A percentile compares a stretch with the other conserved stretches of the same genome.
phyloP scores from a whole-genome alignment of 2,113 vertebrate species.

The Phalacrocorax brasilianus region DNA sequence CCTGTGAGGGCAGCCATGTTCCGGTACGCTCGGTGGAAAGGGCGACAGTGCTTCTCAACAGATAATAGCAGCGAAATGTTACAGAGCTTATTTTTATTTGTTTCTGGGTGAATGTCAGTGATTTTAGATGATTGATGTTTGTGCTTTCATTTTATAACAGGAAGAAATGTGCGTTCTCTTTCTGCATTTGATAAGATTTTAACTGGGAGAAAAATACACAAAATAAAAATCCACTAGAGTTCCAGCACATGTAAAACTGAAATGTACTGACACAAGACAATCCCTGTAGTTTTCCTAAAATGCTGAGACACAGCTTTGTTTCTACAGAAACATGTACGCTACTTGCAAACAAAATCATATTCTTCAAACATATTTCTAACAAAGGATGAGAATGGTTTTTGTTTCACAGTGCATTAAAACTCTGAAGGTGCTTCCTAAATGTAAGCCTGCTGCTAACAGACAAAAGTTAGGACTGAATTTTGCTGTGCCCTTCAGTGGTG shows the following conservation, averaged over 20 bases:
- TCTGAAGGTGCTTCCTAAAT: not conserved
- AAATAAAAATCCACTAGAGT: not conserved
- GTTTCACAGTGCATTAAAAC: not conserved
- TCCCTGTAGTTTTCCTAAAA: not conserved
- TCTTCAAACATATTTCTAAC: not conserved
- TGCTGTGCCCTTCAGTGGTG: not conserved
- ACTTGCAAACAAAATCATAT: not conserved
- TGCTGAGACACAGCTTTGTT: not conserved
- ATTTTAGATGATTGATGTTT: conserved; percentile 46
- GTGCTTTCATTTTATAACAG: conserved; percentile 41
- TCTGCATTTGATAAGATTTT: conserved; percentile 13
- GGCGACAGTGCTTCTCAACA: not conserved
- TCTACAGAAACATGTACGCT: not conserved
- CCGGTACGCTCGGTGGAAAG: conserved; percentile 6
- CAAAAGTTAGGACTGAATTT: not conserved
- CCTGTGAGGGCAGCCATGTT: conserved; percentile 59
- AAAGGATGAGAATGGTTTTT: not conserved
- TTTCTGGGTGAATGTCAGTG: conserved; percentile 28
- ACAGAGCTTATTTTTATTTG: conserved; percentile 17
- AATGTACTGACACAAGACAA: not conserved
- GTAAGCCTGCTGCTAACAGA: not conserved
- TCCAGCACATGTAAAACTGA: not conserved
- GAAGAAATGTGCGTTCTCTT: conserved; percentile 42
- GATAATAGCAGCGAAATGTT: conserved; percentile 42
- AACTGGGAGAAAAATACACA: not conserved